Base-by-base conservation (phyloP, 2,888 invertebrate genomes). In the Apodemia hepburni region DNA sequence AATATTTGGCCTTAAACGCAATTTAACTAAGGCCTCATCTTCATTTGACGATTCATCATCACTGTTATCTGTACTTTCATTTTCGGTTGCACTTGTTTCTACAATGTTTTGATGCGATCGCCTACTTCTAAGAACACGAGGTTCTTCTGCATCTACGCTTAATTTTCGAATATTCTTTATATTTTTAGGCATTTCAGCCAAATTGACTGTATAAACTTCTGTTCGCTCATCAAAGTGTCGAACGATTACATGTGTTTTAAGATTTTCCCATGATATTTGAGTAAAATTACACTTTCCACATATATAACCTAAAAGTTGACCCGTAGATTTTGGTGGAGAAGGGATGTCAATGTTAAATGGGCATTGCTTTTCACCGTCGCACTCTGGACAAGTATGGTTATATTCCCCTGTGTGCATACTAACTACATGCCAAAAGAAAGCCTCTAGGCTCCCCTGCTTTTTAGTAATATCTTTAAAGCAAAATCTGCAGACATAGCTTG, bases 401-500 rank as follows among this genome's bases (percentile, higher is more conserved):
- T 94, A 95, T 81, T 97, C 97, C 0, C 97, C 97, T 0, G 97
- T 97, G 66, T 97, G 97, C 59, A 85, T 92, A 27, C 94, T 87
- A 1, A 89, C 93, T 51, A 96, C 89, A 74, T 97, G 97, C 76
- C 96, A 95, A 73, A 94, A 95, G 75, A 95, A 95, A 6, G 79
- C 76, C 73, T 90, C 87, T 58, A 90, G 74, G 42, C 77, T 71
- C 1, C 73, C 71, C 61, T 75, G 80, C 59, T 70, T 76, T 65
- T 74, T 78, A 29, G 66, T 63, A 66, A 89, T 88, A 68, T 84
- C 87, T 74, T 84, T 79, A 54, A 71, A 82, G 71, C 91, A 91
- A 74, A 91, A 91, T 68, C 86, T 75, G 68, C 91, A 91, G 3
- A 81, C 74, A 65, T 87, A 86, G 72, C 80, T 86, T 12, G 79